Percentiles rank a stretch among this genome's conserved stretches.
Evolutionary conservation across 2,888 invertebrate species (phyloP).

Genomic region (Salpingus planirostris): DNA sequence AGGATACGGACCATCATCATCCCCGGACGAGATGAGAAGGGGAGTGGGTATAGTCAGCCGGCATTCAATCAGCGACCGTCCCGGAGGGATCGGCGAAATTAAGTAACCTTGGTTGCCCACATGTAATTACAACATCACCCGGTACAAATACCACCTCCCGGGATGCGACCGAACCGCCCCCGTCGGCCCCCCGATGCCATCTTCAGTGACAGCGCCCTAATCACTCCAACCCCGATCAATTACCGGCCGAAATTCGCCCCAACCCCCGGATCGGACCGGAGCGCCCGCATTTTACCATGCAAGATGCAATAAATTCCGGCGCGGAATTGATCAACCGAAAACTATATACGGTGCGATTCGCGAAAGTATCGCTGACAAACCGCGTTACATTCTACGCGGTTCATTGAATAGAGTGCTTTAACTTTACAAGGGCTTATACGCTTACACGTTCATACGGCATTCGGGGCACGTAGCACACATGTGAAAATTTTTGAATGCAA

Average conservation of each 20-base stretch:
- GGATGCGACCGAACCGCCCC: conserved; percentile 14
- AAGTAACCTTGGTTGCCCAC: conserved; percentile 37
- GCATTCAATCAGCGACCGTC: conserved; percentile 37
- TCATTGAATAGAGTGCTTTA: conserved; percentile 36
- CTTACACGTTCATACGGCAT: conserved; percentile 20
- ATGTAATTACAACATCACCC: conserved; percentile 34
- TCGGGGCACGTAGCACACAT: conserved; percentile 24
- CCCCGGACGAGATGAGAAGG: conserved; percentile 9
- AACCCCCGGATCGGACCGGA: conserved; percentile 4
- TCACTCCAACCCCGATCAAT: conserved; percentile 14
- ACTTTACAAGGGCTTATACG: conserved; percentile 20
- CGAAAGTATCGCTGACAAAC: conserved; percentile 29
- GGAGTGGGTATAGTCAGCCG: conserved; percentile 16
- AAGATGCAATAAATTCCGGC: no score
- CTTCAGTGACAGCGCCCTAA: conserved; percentile 16
- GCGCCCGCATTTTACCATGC: conserved; percentile 2
- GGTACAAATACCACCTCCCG: conserved; percentile 28
- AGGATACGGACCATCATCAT: conserved; percentile 8
- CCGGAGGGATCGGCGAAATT: conserved; percentile 35
- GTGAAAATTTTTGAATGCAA: conserved; percentile 27
- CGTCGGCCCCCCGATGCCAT: conserved; percentile 10
- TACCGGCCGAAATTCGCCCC: conserved; percentile 3
- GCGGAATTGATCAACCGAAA: no score
- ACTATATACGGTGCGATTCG: conserved; percentile 17
- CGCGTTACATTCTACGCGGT: conserved; percentile 32